Percentiles rank a stretch among this genome's conserved stretches.
Conservation (phyloP, 2,888 invertebrate species). For the Flexamia atlantica region DNA sequence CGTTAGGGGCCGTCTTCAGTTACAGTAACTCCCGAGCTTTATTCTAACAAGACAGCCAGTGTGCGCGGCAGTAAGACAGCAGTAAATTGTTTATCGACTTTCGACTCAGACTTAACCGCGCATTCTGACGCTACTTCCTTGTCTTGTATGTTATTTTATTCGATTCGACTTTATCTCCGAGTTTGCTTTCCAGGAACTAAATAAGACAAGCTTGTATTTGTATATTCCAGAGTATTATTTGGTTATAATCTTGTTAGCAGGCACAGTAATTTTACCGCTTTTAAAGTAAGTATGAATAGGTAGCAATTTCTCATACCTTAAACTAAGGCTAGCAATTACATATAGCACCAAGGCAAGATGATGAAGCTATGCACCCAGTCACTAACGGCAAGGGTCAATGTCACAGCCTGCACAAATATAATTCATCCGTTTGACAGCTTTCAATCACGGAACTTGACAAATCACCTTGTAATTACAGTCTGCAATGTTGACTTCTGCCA, state of each 20-base stretch:
- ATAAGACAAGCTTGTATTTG: no score
- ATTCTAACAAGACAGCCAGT: background rate
- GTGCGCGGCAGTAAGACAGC: slow-evolving; percentile 6
- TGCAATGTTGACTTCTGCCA: background rate
- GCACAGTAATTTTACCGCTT: no score
- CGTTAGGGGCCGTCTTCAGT: background rate
- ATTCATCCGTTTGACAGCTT: slow-evolving; percentile 29
- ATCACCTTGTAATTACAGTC: background rate
- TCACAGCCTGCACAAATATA: background rate
- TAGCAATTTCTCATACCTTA: no score
- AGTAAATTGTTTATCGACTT: slow-evolving; percentile 32
- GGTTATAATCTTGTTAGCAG: no score
- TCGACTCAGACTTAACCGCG: slow-evolving; percentile 10
- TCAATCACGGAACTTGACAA: slow-evolving; percentile 5
- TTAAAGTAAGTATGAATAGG: no score
- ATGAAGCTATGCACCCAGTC: no score
- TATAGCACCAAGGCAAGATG: no score
- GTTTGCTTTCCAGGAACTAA: no score
- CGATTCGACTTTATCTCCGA: background rate
- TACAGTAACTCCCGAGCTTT: background rate
- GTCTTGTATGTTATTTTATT: slow-evolving; percentile 3
- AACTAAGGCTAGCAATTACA: no score
- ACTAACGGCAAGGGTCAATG: slow-evolving; percentile 2
- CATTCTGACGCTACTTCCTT: background rate
- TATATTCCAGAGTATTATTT: no score